These are phyloP conservation scores for Dryobates pubescens DNA, from an alignment of 2,797 vertebrate genomes.

Conservation along the genomic window DNA sequence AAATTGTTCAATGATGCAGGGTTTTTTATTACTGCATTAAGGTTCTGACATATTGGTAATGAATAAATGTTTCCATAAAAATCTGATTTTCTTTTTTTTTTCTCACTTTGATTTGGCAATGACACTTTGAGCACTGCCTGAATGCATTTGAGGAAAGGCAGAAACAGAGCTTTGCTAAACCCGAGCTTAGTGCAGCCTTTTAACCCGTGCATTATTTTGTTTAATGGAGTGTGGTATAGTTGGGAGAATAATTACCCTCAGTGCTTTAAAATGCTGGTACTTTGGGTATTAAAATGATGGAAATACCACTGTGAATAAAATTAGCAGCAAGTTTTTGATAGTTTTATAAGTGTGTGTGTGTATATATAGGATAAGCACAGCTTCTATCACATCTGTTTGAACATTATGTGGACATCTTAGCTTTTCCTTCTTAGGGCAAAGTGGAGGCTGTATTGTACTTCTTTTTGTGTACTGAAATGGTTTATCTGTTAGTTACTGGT, in stretches of 20 bases:
- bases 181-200: conserved; percentile 28
- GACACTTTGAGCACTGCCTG: conserved; percentile 38
- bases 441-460: not conserved
- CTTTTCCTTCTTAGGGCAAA: not conserved
- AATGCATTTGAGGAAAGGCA: conserved; percentile 55
- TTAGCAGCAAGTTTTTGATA: not conserved
- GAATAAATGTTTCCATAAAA: conserved; percentile 86
- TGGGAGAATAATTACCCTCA: conserved; percentile 39
- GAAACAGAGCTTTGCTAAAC: conserved; percentile 38
- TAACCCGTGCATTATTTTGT: conserved; percentile 49
- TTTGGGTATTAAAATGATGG: conserved; percentile 30
- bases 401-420: not conserved
- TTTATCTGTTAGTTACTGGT: not conserved
- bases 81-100: conserved; percentile 57
- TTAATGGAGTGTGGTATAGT: conserved; percentile 58
- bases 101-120: conserved; percentile 80
- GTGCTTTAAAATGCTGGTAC: conserved; percentile 5
- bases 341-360: not conserved
- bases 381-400: not conserved
- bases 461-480: not conserved
- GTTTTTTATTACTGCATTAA: conserved; percentile 97
- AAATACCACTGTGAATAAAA: not conserved
- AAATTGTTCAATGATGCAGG: conserved; percentile 91
- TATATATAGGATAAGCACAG: not conserved
- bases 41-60: conserved; percentile 94